Evolutionary conservation across 2,113 vertebrate genomes (phyloP).

Genomic region (Pao palembangensis): DNA sequence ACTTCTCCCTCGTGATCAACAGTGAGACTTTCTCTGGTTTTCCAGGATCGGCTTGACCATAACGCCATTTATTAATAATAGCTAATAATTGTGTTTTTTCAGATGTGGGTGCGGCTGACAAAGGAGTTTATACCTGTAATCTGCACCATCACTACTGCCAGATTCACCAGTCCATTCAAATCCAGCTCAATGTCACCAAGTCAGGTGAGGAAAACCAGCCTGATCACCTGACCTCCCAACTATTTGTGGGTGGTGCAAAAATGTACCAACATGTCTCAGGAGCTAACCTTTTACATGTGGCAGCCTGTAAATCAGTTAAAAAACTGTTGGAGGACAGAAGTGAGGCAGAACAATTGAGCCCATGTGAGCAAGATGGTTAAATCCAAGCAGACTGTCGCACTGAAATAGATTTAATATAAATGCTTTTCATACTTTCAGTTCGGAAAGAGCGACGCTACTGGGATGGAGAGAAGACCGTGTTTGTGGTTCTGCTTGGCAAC

Average conservation of each 20-base stretch:
- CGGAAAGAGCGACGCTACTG: conserved; percentile 74
- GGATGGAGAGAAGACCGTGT: conserved; percentile 86
- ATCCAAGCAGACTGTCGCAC: not conserved
- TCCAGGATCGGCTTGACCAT: not conserved
- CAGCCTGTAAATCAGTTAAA: no score
- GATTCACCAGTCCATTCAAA: conserved; percentile 81
- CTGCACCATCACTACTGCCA: conserved; percentile 97
- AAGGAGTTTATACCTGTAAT: conserved; percentile 88
- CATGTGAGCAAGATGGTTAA: not conserved
- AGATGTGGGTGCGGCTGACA: conserved; percentile 77
- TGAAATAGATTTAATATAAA: not conserved
- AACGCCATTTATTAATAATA: conserved; percentile 23
- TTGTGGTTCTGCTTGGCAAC: conserved; percentile 78
- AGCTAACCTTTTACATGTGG: no score
- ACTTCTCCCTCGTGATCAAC: conserved; percentile 87
- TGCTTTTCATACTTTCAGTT: conserved; percentile 56
- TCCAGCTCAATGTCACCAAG: conserved; percentile 83
- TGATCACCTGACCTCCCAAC: no score
- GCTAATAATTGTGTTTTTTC: conserved; percentile 2
- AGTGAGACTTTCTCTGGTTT: conserved; percentile 49
- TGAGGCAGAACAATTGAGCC: no score
- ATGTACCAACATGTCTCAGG: no score
- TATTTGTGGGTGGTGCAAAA: no score
- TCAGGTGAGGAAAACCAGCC: conserved; percentile 69
- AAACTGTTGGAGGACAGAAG: no score